Base-by-base conservation (phyloP, 2,113 vertebrate species). In the Alligator mississippiensis region DNA sequence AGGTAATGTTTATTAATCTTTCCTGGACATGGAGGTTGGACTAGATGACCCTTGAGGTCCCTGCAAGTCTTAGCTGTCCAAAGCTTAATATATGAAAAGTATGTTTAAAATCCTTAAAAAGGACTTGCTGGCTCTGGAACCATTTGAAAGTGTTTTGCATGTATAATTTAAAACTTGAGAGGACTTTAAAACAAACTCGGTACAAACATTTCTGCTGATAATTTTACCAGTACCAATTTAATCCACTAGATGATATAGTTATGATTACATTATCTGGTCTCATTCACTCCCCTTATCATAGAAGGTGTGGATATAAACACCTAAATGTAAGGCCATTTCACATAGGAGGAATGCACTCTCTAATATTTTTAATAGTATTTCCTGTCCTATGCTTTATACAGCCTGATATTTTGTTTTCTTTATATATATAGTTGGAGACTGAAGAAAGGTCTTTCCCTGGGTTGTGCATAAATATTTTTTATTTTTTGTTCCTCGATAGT, bases 151-250 rank as follows among this genome's bases (percentile, higher is more conserved):
- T 89, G 77, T 93, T 12, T 87, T 82, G 3, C 16, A 8, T 30
- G n/a, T 78, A 75, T 0, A 2, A 83, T 38, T 17, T 0, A 47
- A 28, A 57, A 24, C 5, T 4, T 60, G 64, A 11, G 6, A 82
- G 19, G 27, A 18, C 54, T 61, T 72, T 83, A 88, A 84, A 84
- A 89, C 6, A 28, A 0, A 11, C 19, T 79, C 86, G 72, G n/a
- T 79, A 57, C 4, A 68, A 76, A 18, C 27, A 12, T 68, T 76
- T 76, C 61, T 24, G 64, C 4, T 27, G 2, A 30, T 60, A 87
- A 58, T 93, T 82, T 81, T 25, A 80, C 1, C 1, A 70, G 12
- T 28, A 25, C 3, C 47, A n/a, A 87, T 57, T 78, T 66, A 0
- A 30, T 28, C 72, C 0, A 24, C 55, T 84, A 80, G 1, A 1